Evolutionary conservation across 2,797 vertebrate species (phyloP), one percentile per base, ranked within the genome.

Genomic region (Hybognathus amarus): DNA sequence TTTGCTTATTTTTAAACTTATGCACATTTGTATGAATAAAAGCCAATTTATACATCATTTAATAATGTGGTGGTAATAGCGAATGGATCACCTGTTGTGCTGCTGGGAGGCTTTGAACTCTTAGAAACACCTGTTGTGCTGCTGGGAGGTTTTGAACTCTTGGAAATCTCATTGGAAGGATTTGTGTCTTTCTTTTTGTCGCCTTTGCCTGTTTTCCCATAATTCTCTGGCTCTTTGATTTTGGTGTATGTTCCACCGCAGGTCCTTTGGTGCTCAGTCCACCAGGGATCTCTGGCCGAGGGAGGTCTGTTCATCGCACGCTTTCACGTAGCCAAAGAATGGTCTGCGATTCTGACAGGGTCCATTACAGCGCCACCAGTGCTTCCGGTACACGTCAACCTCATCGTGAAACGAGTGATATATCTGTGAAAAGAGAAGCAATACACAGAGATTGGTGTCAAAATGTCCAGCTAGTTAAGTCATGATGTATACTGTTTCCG

Each of bases 351-450:
- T 90, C 83, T 91, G 97, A 87, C 98, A 99, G 0, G 97, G 97
- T 1, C 98, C 98, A 0, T 93, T 81, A 85, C 98, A 99, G 3
- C 94, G 94, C 98, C 98, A 99, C 98, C 98, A 99, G 90, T 99
- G 98, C 87, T 96, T 96, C 52, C 97, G 96, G 89, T 99, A 99
- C 27, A 93, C 90, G 13, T 98, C 95, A 0, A 99, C 95, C 90
- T 99, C 98, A 2, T 98, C 94, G 0, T 97, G 92, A 91, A 99
- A 99, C 27, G 87, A 90, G 84, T 99, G 98, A 91, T 95, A 97
- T 69, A 99, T 84, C 98, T 99, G 91, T 11, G 13, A 50, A 63
- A 3, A 56, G 45, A 45, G 38, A 61, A 30, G 59, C 5, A 15
- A 73, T 4, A 18, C 20, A 79, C 17, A 52, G 24, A 64, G 20